Percentiles rank a stretch among this genome's conserved stretches.
These are phyloP conservation scores for Spodoptera litura DNA, from an alignment of 1,140 invertebrate species.

Conservation along the genomic window DNA sequence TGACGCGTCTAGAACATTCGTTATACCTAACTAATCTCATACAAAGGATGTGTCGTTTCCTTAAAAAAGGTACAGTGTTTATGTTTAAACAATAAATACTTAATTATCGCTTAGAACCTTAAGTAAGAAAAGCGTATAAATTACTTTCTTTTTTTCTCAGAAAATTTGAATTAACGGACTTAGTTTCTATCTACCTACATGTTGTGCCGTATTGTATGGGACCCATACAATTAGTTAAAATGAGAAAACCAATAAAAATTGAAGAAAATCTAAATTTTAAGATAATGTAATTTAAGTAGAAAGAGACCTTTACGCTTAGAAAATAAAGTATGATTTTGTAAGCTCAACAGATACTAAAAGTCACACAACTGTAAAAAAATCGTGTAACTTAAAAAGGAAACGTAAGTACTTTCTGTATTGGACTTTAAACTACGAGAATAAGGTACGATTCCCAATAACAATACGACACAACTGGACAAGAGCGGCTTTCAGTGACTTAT, in stretches of 20 bases:
- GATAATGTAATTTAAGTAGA: no score
- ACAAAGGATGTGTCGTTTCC: slow-evolving; percentile 54
- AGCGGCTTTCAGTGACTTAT: slow-evolving; percentile 40
- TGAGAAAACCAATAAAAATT: no score
- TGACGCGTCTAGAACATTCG: slow-evolving; percentile 51
- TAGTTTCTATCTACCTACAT: slow-evolving; percentile 64
- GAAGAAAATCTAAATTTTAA: no score
- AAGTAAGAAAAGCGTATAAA: slow-evolving; percentile 82
- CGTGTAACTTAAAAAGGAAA: neutral
- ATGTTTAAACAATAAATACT: slow-evolving; percentile 73
- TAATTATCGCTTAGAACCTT: slow-evolving; percentile 79
- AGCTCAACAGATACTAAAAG: no score
- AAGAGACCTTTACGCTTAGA: no score
- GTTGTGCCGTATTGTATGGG: slow-evolving; percentile 47
- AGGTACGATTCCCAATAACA: neutral
- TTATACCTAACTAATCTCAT: slow-evolving; percentile 79
- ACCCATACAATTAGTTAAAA: neutral
- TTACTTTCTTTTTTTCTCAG: slow-evolving; percentile 61
- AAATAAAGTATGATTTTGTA: no score
- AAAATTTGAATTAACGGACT: slow-evolving; percentile 67
- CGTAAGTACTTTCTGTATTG: neutral
- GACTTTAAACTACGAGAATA: neutral
- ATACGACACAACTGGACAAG: slow-evolving; percentile 37
- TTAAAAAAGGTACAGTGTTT: slow-evolving; percentile 52
- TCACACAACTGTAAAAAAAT: neutral